Percentiles rank a stretch among this genome's conserved stretches.
Conservation (phyloP, 2,888 invertebrate species). For the Serripes groenlandicus region DNA sequence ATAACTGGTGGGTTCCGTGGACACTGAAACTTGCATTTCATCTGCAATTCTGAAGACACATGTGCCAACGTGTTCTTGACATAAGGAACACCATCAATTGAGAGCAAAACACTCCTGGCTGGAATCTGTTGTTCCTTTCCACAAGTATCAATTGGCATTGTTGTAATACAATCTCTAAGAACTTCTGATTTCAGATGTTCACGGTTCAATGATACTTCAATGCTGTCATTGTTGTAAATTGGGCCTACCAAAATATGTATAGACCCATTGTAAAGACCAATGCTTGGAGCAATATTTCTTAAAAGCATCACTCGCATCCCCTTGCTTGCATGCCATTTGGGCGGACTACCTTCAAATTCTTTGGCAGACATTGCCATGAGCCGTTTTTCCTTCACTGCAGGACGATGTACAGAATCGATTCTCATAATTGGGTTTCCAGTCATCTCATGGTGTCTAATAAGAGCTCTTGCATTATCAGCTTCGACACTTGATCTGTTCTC, state of each 20-base stretch:
- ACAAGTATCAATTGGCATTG: background rate
- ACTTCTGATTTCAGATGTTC: background rate
- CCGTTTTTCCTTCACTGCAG: background rate
- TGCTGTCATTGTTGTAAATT: background rate
- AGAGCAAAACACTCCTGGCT: background rate
- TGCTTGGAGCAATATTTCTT: background rate
- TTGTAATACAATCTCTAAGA: background rate
- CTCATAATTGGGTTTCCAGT: slow-evolving; percentile 1
- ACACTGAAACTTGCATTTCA: background rate
- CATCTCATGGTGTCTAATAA: background rate
- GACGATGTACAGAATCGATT: background rate
- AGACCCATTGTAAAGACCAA: slow-evolving; percentile 2
- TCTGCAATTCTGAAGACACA: background rate
- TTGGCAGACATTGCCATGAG: too few species aligned
- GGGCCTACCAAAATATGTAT: background rate
- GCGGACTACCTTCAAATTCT: background rate
- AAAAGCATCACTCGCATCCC: background rate
- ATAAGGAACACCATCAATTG: background rate
- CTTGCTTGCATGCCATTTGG: background rate
- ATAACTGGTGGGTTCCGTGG: background rate
- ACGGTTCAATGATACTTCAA: background rate
- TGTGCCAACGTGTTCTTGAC: background rate
- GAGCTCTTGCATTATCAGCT: slow-evolving; percentile 1
- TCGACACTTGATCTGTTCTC: background rate
- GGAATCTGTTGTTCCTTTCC: background rate